Evolutionary conservation across 2,797 vertebrate species (phyloP), one percentile per base, ranked within the genome.

Genomic region (Takifugu rubripes): DNA sequence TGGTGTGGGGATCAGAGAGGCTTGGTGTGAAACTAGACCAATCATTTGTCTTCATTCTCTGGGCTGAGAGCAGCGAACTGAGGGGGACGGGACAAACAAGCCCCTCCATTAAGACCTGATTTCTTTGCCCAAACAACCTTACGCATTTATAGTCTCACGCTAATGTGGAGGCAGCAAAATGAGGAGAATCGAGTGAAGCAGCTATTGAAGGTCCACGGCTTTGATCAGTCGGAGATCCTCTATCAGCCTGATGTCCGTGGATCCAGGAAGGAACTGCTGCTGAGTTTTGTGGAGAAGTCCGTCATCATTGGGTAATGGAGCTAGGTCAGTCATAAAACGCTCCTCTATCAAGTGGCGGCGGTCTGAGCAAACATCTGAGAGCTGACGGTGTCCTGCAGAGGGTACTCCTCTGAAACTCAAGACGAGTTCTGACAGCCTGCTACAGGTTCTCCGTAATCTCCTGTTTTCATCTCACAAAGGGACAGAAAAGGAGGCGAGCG

Each of bases 91-190:
- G 90, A 92, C 84, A 81, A 90, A 91, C 92, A 89, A 81, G 94
- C 92, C 93, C 94, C 92, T 94, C 93, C 84, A 95, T 97, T 94
- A 96, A 92, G 90, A 94, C 91, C 91, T 92, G 92, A 93, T 96
- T 94, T 94, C 93, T 96, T 94, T 95, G 93, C 77, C 92, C 92
- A 95, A 98, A 97, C 94, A 96, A 94, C 95, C 95, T 94, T 92
- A 92, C 91, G 92, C 94, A 95, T 96, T 96, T 95, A 95, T 94
- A 93, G 95, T 94, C 94, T 93, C 93, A 95, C 94, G 90, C 94
- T 94, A 97, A 96, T 93, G 93, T 92, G 93, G 92, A 95, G 92
- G 93, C 92, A 91, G 92, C 90, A 84, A 96, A 96, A 97, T 96
- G 93, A 96, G 93, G 92, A 92, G 95, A 96, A 96, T 98, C 96